Evolutionary conservation across 2,113 vertebrate genomes (phyloP).

Genomic region (Charina bottae): DNA sequence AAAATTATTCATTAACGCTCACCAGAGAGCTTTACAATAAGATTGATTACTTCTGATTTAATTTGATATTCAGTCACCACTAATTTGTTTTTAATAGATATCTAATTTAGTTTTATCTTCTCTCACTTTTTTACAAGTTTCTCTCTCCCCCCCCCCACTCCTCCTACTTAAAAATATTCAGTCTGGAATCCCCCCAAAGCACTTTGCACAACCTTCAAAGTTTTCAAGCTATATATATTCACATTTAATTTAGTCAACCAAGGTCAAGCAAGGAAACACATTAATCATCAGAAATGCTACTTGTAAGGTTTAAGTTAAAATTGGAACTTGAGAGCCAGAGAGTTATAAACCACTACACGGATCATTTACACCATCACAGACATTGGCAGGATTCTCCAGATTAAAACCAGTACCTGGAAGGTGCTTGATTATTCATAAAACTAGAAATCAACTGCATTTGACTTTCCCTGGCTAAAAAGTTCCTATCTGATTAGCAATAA

Average conservation of each 20-base stretch:
- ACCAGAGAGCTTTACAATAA: slow-evolving; percentile 69
- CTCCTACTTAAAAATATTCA: slow-evolving; percentile 44
- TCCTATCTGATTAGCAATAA: neutral
- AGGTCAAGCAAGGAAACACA: slow-evolving; percentile 49
- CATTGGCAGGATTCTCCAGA: slow-evolving; percentile 15
- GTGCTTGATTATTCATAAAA: neutral
- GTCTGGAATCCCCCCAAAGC: slow-evolving; percentile 48
- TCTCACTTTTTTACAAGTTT: neutral
- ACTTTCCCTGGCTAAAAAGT: neutral
- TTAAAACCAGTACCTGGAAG: neutral
- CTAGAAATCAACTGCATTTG: neutral
- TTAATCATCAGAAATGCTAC: slow-evolving; percentile 59
- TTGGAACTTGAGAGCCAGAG: neutral
- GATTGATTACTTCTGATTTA: slow-evolving; percentile 68
- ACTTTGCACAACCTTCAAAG: slow-evolving; percentile 62
- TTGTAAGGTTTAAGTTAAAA: slow-evolving; percentile 38
- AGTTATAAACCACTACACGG: slow-evolving; percentile 7
- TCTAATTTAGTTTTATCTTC: slow-evolving; percentile 68
- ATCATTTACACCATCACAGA: neutral
- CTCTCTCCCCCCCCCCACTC: neutral
- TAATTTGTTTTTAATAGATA: slow-evolving; percentile 75
- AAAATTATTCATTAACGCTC: slow-evolving; percentile 64
- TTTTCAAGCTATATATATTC: slow-evolving; percentile 55
- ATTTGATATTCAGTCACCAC: slow-evolving; percentile 67
- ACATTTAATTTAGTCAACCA: slow-evolving; percentile 66